Evolutionary conservation across 2,888 invertebrate genomes (phyloP), one percentile per base, ranked within the genome.

Genomic region (Xestia sexstrigata): DNA sequence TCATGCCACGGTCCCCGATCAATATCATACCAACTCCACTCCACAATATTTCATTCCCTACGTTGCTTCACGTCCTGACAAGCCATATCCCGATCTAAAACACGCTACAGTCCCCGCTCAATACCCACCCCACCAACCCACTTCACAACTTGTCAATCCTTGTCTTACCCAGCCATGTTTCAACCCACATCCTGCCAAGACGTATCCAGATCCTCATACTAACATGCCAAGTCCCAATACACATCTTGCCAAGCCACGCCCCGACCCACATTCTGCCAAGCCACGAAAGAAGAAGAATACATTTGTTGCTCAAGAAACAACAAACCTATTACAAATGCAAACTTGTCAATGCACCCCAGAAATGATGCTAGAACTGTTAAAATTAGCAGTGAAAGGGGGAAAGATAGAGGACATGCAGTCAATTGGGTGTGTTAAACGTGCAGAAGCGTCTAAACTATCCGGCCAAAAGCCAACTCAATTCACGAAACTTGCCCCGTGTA

Each of bases 331-430:
- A 49, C 52, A 58, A 20, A 26, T n/a, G 30, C 68, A 74, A 63
- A 17, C 30, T 13, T 85, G 87, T 68, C 70, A 74, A n/a, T 87
- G 85, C 42, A 73, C 35, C 66, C 74, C 87, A 35, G 92, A 92
- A 79, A 80, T 23, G 55, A 70, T 86, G 42, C 72, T 70, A 69
- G 62, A 78, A 65, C 55, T 89, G 68, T 76, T 78, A 62, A 69
- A 82, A 72, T 55, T n/a, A n/a, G n/a, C 74, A 82, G 80, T 85
- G 9, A 74, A 70, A 45, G 39, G 35, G 4, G n/a, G 23, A 5
- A 68, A 26, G 1, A 52, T 47, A 17, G 17, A 52, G 5, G 52
- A 58, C 17, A 35, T 30, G 49, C 26, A 23, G 13, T n/a, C 26
- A 26, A 58, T 26, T 58, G 58, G 70, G 3, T 47, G 45, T 52